These are phyloP conservation scores for Apotomis capreana DNA, from an alignment of 2,888 invertebrate genomes.

Conservation along the genomic window DNA sequence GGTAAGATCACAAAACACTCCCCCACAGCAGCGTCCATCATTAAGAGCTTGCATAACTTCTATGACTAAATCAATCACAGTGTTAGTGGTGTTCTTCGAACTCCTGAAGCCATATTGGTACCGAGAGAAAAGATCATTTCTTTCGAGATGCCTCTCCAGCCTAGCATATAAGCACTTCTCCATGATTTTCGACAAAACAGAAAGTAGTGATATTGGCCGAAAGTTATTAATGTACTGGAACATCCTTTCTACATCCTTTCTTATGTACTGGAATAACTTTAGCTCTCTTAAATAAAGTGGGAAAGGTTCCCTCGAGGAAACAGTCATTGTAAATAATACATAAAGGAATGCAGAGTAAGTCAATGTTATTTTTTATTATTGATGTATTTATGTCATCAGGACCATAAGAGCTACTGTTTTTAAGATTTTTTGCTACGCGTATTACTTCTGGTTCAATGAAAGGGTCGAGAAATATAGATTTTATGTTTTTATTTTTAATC, in stretches of 20 bases:
- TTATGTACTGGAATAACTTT: slow-evolving; percentile 1
- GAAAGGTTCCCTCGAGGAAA: not conserved
- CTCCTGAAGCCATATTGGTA: not conserved
- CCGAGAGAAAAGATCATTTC: not conserved
- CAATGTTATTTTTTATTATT: slow-evolving; percentile 1
- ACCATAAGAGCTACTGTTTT: not conserved
- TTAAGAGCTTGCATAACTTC: too few species aligned
- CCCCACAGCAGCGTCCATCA: too few species aligned
- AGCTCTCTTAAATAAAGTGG: not conserved
- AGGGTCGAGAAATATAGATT: not conserved
- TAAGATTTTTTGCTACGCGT: not conserved
- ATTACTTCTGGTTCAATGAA: slow-evolving; percentile 10
- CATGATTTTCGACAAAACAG: not conserved
- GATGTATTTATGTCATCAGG: not conserved
- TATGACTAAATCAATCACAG: too few species aligned
- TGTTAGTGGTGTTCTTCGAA: not conserved
- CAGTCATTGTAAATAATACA: not conserved
- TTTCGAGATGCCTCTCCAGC: not conserved
- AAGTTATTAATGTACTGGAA: not conserved
- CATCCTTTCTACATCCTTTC: not conserved
- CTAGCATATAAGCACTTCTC: not conserved
- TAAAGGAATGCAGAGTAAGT: not conserved
- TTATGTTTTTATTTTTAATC: not conserved
- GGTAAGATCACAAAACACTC: too few species aligned
- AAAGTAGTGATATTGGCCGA: not conserved